A percentile compares a stretch with the other conserved stretches of the same genome.
phyloP scores from a whole-genome alignment of 2,888 invertebrate genomes.

The Lasioglossum zephyrum region DNA sequence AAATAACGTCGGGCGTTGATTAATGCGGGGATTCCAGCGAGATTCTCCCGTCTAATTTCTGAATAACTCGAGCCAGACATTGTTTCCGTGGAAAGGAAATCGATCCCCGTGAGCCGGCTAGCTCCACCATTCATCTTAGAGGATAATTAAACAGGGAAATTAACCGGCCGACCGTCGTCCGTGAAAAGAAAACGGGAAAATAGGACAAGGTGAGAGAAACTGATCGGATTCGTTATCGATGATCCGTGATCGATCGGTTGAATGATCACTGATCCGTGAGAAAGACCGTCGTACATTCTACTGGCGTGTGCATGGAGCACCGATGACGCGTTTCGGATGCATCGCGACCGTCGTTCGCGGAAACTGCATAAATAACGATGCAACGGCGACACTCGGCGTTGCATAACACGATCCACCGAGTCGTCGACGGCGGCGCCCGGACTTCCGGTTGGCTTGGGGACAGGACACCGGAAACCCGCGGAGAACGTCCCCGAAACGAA shows the following conservation, averaged over 20 bases:
- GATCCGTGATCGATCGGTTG: neutral
- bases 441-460: constrained; percentile 32
- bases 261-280: neutral
- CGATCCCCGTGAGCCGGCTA: constrained; percentile 35
- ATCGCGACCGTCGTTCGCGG: neutral
- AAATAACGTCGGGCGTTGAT: constrained; percentile 47
- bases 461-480: constrained; percentile 29
- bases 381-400: constrained; percentile 15
- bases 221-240: neutral
- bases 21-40: constrained; percentile 49
- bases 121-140: constrained; percentile 39
- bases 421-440: constrained; percentile 37
- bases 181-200: neutral
- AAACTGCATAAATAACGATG: constrained; percentile 14
- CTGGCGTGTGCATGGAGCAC: neutral
- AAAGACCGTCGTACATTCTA: neutral
- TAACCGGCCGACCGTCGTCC: neutral
- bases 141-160: constrained; percentile 47
- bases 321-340: constrained; percentile 4
- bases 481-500: constrained; percentile 32
- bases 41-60: constrained; percentile 49
- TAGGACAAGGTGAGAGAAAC: neutral
- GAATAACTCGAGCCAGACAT: constrained; percentile 41
- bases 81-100: constrained; percentile 62
- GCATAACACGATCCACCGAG: constrained; percentile 43